Conservation (phyloP, 2,888 invertebrate genomes). For the Meliscaeva auricollis region DNA sequence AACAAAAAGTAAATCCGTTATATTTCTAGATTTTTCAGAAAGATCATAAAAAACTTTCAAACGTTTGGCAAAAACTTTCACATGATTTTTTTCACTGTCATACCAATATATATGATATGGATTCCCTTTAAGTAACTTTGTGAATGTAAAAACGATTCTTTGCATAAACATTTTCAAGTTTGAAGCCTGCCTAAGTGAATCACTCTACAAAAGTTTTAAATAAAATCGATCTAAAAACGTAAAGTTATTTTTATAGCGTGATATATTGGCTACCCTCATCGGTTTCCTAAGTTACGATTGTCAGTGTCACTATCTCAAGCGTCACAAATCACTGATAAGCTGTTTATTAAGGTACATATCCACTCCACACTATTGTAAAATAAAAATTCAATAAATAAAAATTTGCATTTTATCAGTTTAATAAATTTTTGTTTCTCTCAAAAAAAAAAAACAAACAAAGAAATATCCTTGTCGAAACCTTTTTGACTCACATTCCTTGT, state of each 20-base stretch:
- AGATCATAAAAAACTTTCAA: no score
- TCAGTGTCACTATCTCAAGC: constrained; percentile 23
- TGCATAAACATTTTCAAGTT: no score
- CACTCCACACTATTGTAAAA: constrained; percentile 1
- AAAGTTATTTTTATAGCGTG: constrained; percentile 26
- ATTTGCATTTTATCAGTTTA: constrained; percentile 74
- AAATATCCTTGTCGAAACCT: constrained; percentile 58
- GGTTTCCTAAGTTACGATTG: constrained; percentile 19
- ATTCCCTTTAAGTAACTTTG: no score
- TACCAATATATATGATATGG: no score
- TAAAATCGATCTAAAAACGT: not conserved
- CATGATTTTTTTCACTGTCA: no score
- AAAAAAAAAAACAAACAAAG: constrained; percentile 1
- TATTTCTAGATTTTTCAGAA: no score
- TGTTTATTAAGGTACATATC: constrained; percentile 34
- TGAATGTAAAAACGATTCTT: no score
- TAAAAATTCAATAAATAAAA: constrained; percentile 53
- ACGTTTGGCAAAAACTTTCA: no score
- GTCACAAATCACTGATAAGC: constrained; percentile 72
- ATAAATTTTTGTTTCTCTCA: constrained; percentile 4
- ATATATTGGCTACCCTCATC: constrained; percentile 34
- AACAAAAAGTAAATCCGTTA: no score
- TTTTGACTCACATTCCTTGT: constrained; percentile 39
- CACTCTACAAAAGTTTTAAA: constrained; percentile 14
- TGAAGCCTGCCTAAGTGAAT: not conserved